Evolutionary conservation across 2,113 vertebrate species (phyloP).

Genomic region (Hippocampus zosterae): DNA sequence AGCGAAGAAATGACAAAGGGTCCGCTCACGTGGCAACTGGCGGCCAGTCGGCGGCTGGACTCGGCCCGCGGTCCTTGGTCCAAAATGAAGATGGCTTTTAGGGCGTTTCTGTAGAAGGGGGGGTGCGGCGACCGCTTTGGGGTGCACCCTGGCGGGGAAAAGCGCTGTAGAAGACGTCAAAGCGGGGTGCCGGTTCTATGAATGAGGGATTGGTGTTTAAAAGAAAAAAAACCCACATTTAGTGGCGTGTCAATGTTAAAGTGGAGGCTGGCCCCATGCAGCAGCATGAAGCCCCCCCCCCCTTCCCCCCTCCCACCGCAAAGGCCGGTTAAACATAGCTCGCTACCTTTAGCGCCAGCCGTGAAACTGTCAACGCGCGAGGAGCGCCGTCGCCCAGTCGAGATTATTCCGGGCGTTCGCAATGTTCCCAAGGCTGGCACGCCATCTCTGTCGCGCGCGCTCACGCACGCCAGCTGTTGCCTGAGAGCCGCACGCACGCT

Average conservation of each 20-base stretch:
- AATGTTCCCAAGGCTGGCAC: conserved; percentile 4
- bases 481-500: no score
- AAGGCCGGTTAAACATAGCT: conserved; percentile 72
- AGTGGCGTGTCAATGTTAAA: background rate
- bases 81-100: no score
- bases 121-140: background rate
- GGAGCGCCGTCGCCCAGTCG: conserved; percentile 33
- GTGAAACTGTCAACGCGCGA: conserved; percentile 16
- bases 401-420: background rate
- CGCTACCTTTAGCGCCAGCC: conserved; percentile 33
- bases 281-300: background rate
- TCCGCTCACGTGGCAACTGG: no score
- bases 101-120: background rate
- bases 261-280: background rate
- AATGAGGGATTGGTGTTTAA: no score
- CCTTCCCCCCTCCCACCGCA: conserved; percentile 17
- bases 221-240: no score
- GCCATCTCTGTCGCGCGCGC: background rate
- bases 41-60: no score
- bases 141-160: no score
- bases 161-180: background rate
- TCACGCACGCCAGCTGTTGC: background rate
- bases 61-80: no score
- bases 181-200: background rate
- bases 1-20: no score